phyloP scores from a whole-genome alignment of 2,797 vertebrate species.

The Gymnoscopelus braueri region DNA sequence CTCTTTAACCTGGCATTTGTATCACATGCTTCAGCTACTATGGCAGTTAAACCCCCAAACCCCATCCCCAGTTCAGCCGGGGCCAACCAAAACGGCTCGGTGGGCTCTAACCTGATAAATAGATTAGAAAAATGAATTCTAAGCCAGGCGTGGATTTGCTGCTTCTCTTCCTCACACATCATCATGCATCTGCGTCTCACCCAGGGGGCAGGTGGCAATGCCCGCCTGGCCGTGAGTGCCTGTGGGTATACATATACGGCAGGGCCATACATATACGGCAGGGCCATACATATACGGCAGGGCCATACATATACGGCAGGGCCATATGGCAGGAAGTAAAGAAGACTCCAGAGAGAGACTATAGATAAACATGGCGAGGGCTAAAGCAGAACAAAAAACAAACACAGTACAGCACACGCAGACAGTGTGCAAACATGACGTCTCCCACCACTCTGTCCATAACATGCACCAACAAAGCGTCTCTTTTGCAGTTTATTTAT shows the following conservation, averaged over 20 bases:
- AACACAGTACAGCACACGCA: constrained; percentile 6
- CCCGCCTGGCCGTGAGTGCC: background rate
- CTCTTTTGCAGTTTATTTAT: too few relatives aligned
- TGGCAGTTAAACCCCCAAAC: constrained; percentile 18
- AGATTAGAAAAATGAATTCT: constrained; percentile 68
- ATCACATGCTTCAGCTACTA: background rate
- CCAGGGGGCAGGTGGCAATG: constrained; percentile 28
- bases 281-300: constrained; percentile 3
- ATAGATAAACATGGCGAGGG: constrained; percentile 13
- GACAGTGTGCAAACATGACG: background rate
- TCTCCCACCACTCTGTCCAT: too few relatives aligned
- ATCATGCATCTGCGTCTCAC: constrained; percentile 64
- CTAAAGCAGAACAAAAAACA: constrained; percentile 6
- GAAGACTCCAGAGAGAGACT: constrained; percentile 35
- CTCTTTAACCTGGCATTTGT: background rate
- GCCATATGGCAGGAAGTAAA: too few relatives aligned
- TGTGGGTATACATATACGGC: background rate
- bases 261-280: constrained; percentile 20
- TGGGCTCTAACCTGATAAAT: constrained; percentile 68
- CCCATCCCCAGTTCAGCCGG: constrained; percentile 53
- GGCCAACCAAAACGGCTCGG: constrained; percentile 55
- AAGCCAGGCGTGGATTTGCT: constrained; percentile 57
- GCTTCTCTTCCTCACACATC: constrained; percentile 44
- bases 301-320: too few relatives aligned
- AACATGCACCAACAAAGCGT: too few relatives aligned